Conservation (phyloP, 2,113 vertebrate genomes). For the Chaetodon auriga region DNA sequence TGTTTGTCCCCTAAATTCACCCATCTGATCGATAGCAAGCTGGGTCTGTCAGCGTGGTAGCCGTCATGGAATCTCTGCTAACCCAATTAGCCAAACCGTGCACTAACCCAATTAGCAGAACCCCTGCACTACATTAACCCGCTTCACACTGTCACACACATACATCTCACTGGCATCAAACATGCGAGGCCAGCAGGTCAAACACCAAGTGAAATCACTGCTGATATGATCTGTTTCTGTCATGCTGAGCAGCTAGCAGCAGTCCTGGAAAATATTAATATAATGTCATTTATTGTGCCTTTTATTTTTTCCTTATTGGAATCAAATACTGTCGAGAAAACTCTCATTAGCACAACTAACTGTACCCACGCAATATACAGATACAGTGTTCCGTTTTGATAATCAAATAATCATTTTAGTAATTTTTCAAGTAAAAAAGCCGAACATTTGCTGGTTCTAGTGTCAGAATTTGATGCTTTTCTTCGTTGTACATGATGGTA, state of each 20-base stretch:
- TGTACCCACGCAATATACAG: background rate
- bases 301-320: conserved; percentile 3
- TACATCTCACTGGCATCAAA: conserved; percentile 31
- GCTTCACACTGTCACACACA: conserved; percentile 24
- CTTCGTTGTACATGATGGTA: background rate
- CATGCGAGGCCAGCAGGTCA: conserved; percentile 43
- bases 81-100: conserved; percentile 64
- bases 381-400: background rate
- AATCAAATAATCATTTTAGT: background rate
- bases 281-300: conserved; percentile 8
- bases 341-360: background rate
- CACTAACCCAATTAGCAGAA: conserved; percentile 64
- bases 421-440: background rate
- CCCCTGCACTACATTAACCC: conserved; percentile 54
- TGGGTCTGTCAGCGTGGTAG: conserved; percentile 43
- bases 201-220: conserved; percentile 29
- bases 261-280: conserved; percentile 40
- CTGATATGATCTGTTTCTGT: conserved; percentile 33
- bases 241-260: conserved; percentile 4
- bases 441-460: background rate
- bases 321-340: background rate
- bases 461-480: background rate
- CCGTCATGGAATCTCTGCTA: conserved; percentile 69
- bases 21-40: conserved; percentile 68
- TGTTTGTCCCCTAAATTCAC: conserved; percentile 61